These are phyloP conservation scores for Actinostola sp. DNA, from an alignment of 92 coral and sea anemone genomes.

Conservation along the genomic window DNA sequence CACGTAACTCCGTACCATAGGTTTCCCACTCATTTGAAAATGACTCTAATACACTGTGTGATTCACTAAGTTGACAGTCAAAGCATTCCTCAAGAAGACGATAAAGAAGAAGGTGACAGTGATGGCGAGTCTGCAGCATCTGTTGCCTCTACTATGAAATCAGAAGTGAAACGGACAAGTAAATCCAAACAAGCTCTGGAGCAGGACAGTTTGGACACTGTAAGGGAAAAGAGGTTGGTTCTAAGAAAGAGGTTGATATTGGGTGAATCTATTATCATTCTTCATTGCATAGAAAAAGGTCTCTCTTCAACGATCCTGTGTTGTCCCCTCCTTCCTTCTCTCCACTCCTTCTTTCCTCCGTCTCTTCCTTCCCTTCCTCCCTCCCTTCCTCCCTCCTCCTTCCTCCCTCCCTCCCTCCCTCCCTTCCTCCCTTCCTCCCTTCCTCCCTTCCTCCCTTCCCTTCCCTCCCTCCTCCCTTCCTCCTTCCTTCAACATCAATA, in stretches of 20 bases:
- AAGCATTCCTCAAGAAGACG: background rate
- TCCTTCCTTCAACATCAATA: too few species aligned
- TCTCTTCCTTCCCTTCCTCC: background rate
- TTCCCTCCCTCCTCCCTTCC: too few species aligned
- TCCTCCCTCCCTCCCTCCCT: background rate
- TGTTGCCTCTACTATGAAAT: slow-evolving; percentile 34
- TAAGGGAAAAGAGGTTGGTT: slow-evolving; percentile 3
- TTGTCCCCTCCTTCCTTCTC: background rate
- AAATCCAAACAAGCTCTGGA: slow-evolving; percentile 39
- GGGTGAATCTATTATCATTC: too few species aligned
- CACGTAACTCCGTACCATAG: too few species aligned
- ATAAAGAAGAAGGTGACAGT: background rate
- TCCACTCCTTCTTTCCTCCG: background rate
- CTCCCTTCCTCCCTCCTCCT: background rate
- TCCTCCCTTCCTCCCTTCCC: too few species aligned
- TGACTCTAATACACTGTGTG: too few species aligned
- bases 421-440: too few species aligned
- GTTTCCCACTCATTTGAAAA: too few species aligned
- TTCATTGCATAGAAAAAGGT: too few species aligned
- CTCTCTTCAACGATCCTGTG: too few species aligned
- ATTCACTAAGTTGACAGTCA: slow-evolving; percentile 1
- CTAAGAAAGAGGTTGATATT: background rate
- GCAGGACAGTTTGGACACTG: slow-evolving; percentile 10
- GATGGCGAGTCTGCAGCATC: slow-evolving; percentile 24
- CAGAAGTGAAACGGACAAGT: slow-evolving; percentile 43